These are phyloP conservation scores for Argyrosomus japonicus DNA, from an alignment of 2,113 vertebrate genomes.

Conservation along the genomic window DNA sequence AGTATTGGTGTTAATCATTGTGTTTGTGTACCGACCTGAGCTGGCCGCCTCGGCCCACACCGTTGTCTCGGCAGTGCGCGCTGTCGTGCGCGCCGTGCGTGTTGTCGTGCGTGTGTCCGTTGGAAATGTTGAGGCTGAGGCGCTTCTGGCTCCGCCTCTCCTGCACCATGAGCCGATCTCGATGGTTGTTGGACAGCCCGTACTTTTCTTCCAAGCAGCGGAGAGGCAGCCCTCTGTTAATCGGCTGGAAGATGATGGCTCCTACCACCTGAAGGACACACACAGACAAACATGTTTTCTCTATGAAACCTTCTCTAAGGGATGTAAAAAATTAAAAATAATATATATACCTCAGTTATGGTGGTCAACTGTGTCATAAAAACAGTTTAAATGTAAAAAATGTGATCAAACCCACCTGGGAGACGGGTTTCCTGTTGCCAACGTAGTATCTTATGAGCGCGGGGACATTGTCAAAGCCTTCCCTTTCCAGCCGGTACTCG, in stretches of 20 bases:
- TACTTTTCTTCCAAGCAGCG: slow-evolving; percentile 94
- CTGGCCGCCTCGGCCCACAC: slow-evolving; percentile 84
- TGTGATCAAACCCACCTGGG: slow-evolving; percentile 77
- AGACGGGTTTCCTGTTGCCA: slow-evolving; percentile 93
- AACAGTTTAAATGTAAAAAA: not conserved
- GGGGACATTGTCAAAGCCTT: slow-evolving; percentile 94
- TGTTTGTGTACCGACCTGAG: slow-evolving; percentile 85
- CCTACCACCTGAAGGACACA: slow-evolving; percentile 85
- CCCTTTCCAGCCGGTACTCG: slow-evolving; percentile 93
- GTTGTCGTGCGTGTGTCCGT: slow-evolving; percentile 83
- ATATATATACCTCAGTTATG: not conserved
- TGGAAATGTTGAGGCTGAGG: slow-evolving; percentile 89
- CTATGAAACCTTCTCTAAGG: not conserved
- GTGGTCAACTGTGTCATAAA: too few relatives aligned
- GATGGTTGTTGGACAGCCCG: slow-evolving; percentile 73
- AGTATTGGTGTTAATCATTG: not conserved
- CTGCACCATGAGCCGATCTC: slow-evolving; percentile 71
- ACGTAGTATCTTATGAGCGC: slow-evolving; percentile 94
- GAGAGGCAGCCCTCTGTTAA: slow-evolving; percentile 93
- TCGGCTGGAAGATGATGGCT: slow-evolving; percentile 96
- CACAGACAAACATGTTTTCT: not conserved
- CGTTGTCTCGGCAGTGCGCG: slow-evolving; percentile 82
- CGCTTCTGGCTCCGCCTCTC: slow-evolving; percentile 88
- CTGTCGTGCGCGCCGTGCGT: slow-evolving; percentile 34
- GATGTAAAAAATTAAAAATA: not conserved